Base-by-base conservation (phyloP, 2,888 invertebrate species). In the Drosophila eohydei region DNA sequence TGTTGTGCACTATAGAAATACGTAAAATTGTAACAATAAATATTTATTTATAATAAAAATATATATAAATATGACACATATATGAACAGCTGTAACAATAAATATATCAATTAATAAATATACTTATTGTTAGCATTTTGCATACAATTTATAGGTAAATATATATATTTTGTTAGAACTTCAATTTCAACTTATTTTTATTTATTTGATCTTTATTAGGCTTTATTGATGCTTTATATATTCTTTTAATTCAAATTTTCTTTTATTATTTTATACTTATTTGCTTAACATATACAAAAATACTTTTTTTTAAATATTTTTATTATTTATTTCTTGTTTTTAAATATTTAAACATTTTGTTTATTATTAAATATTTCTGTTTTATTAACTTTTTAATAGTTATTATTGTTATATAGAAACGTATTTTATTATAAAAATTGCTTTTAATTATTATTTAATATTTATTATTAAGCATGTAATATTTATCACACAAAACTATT, bases 1-100 rank as follows among this genome's bases (percentile, higher is more conserved):
- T 64, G 64, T 74, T 2, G 63, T 50, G 66, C 56, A 54, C 58
- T 54, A 43, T 46, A 21, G 11, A 54, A 12, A 14, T 14, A 9
- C 3, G 46, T 28, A 14, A 28, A 52, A 43, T 21, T 16, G 21
- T 7, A 36, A 36, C n/a, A 16, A 12, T 14, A 56, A 48, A 26
- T 30, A 0, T 46, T 46, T 26, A 26, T 40, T 26, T 44, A 9
- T 43, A 7, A 43, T 4, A 41, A 12, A 30, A 32, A 48, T 48
- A 16, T 16, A 6, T 26, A 26, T 26, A 26, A 3, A 14, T n/a
- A 5, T 34, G 14, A 40, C 32, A 14, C 21, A 51, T 36, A n/a
- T 48, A n/a, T n/a, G 4, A n/a, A 2, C 0, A 48, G 14, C 11
- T n/a, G 14, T n/a, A 30, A n/a, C 34, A n/a, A 16, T 12, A 60